phyloP scores from a whole-genome alignment of 2,797 vertebrate species.

The Selene dorsalis region DNA sequence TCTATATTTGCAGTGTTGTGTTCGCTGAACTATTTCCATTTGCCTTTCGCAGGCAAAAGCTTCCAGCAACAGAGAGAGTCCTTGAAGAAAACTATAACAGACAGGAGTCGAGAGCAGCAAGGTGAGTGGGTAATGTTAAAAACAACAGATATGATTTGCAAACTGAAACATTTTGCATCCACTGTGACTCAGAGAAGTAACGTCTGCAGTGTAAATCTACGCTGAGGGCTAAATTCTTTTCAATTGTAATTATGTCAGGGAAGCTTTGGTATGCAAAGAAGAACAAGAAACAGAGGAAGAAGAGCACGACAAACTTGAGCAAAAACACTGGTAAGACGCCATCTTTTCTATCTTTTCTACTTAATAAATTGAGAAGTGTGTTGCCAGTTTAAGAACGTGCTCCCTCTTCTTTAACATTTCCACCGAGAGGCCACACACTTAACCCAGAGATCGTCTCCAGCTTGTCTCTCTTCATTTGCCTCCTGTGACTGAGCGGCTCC shows the following conservation, averaged over 20 bases:
- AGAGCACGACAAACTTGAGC: conserved; percentile 86
- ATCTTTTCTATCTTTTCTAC: neutral
- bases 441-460: neutral
- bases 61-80: conserved; percentile 99
- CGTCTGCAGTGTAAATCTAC: neutral
- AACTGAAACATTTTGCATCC: conserved; percentile 12
- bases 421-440: conserved; percentile 5
- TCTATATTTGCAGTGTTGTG: conserved; percentile 2
- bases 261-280: conserved; percentile 96
- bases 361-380: conserved; percentile 6
- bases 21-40: conserved; percentile 11
- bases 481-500: conserved; percentile 7
- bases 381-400: conserved; percentile 12
- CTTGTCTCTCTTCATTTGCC: conserved; percentile 41
- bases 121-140: conserved; percentile 66
- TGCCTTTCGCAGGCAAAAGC: conserved; percentile 88
- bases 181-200: neutral
- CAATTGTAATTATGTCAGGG: conserved; percentile 78
- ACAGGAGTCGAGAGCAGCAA: conserved; percentile 89
- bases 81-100: conserved; percentile 95
- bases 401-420: neutral
- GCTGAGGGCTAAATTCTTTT: conserved; percentile 14
- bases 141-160: conserved; percentile 12
- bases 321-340: conserved; percentile 88
- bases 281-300: conserved; percentile 94